phyloP scores from a whole-genome alignment of 2,113 vertebrate species.

The Xiphias gladius region DNA sequence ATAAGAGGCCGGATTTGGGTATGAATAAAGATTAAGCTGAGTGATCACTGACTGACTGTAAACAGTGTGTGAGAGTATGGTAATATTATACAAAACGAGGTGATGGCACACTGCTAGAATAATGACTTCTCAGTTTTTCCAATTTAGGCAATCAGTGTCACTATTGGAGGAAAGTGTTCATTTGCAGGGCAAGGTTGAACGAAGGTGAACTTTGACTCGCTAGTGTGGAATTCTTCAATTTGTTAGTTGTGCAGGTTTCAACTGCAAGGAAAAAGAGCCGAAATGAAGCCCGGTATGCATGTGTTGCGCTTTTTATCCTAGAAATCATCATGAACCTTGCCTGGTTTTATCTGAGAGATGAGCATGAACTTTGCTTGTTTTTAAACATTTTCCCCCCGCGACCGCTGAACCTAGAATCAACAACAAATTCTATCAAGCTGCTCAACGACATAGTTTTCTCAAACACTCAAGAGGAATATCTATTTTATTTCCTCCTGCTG shows the following conservation, averaged over 20 bases:
- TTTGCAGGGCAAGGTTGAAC: not conserved
- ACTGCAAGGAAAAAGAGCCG: not conserved
- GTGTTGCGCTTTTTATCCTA: not conserved
- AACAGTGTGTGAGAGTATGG: not conserved
- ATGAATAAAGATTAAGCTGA: not conserved
- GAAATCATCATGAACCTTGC: not conserved
- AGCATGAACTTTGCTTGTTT: not conserved
- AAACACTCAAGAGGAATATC: slow-evolving; percentile 26
- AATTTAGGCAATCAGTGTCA: not conserved
- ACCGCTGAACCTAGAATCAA: not conserved
- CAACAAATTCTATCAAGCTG: slow-evolving; percentile 20
- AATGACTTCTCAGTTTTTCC: not conserved
- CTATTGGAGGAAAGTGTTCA: not conserved
- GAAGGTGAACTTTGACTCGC: not conserved
- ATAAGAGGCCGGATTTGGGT: too few relatives aligned
- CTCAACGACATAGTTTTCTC: slow-evolving; percentile 24
- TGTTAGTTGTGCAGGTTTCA: not conserved
- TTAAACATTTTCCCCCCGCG: not conserved
- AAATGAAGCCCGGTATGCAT: not conserved
- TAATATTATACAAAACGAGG: not conserved
- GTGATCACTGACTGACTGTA: not conserved
- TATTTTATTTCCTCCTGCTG: slow-evolving; percentile 14
- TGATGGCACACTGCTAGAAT: not conserved
- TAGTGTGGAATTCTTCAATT: not conserved
- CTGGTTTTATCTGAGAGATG: not conserved